Evolutionary conservation across 2,113 vertebrate genomes (phyloP), one percentile per base, ranked within the genome.

Genomic region (Macrotus californicus): DNA sequence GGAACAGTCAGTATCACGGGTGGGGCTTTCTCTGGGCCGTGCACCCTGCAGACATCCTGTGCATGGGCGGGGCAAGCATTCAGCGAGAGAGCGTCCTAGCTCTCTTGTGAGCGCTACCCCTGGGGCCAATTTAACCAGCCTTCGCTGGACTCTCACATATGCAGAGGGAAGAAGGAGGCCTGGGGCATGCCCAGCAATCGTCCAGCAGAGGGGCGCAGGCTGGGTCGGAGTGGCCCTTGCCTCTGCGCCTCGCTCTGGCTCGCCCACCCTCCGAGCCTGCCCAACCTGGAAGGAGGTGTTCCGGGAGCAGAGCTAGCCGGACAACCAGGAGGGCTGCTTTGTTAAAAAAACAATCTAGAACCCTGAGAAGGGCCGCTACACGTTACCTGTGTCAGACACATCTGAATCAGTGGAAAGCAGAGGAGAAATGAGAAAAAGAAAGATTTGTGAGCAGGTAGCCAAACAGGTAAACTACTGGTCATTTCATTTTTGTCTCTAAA

Each of bases 341-440:
- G 46, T 70, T 50, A 92, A 48, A 59, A 31, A 83, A 82, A 52
- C 52, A 72, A 26, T 70, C 50, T 48, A 88, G 80, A 87, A 11
- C 72, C 41, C 39, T 34, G 7, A 8, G 46, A 86, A 94, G 18
- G 43, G 41, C 10, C 2, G 81, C 10, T 54, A 89, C 87, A 84
- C 70, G 46, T 98, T 99, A 99, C 98, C 98, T 99, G 98, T 97
- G 95, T 98, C 98, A 96, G 98, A 98, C 80, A 98, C 98, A 5
- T 99, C 98, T 99, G 98, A 97, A 39, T 97, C 98, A 97, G 66
- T 93, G 13, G 91, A 86, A 73, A 97, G 96, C 96, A 98, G 96
- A 97, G 96, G 93, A 98, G 93, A 97, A 98, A 98, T 89, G 76
- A 97, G 97, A 75, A 96, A 95, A 92, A 96, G 97, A 98, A n/a